phyloP scores from a whole-genome alignment of 2,888 invertebrate species.

The Ornithoptera alexandrae region DNA sequence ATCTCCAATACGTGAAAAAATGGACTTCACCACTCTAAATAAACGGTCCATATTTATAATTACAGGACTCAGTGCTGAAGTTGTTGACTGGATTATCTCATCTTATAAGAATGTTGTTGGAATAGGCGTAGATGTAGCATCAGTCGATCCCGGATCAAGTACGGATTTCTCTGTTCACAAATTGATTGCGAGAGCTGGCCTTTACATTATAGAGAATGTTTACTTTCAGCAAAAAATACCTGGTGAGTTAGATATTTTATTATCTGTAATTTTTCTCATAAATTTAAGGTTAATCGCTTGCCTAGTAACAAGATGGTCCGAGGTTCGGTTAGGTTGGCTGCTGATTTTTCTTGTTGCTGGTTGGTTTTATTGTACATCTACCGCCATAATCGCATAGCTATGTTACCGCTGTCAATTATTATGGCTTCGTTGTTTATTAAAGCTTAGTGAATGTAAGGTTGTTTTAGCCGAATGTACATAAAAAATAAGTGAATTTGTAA shows the following conservation, averaged over 20 bases:
- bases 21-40: too few species aligned
- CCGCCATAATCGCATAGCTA: too few species aligned
- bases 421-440: too few species aligned
- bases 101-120: conserved; percentile 80
- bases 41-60: conserved; percentile 26
- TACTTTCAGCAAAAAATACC: conserved; percentile 69
- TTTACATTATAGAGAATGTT: conserved; percentile 82
- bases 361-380: too few species aligned
- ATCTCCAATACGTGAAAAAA: too few species aligned
- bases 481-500: not conserved
- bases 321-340: not conserved
- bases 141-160: conserved; percentile 79
- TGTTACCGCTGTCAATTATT: too few species aligned
- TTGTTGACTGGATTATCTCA: conserved; percentile 81
- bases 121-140: conserved; percentile 83
- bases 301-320: not conserved
- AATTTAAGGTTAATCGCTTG: not conserved
- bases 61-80: conserved; percentile 77
- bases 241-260: conserved; percentile 47
- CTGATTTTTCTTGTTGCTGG: too few species aligned
- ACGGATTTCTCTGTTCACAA: conserved; percentile 50
- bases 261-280: not conserved
- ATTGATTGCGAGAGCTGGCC: conserved; percentile 66
- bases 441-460: too few species aligned
- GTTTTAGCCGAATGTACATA: not conserved